A percentile compares a stretch with the other conserved stretches of the same genome.
Evolutionary conservation across 2,888 invertebrate species (phyloP).

Genomic region (Rhopalosiphum nymphaeae): DNA sequence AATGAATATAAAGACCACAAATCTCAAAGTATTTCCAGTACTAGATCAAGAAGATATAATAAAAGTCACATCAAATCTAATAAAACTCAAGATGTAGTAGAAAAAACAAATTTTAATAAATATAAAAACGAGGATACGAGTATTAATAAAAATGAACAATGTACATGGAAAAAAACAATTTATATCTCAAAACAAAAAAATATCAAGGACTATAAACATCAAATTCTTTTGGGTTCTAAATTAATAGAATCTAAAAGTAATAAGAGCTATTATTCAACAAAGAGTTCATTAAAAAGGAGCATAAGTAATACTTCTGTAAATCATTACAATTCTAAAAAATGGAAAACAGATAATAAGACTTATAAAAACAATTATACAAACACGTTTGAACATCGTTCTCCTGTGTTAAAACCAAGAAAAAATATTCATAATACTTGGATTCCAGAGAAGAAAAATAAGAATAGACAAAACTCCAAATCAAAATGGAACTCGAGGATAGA

Average conservation of each 20-base stretch:
- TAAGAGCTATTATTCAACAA: not conserved
- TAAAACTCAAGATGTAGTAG: not conserved
- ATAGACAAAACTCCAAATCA: conserved; percentile 70
- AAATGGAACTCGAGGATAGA: conserved; percentile 70
- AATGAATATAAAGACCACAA: not conserved
- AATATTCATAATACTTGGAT: conserved; percentile 68
- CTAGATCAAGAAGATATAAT: not conserved
- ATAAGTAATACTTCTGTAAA: not conserved
- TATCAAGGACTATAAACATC: not conserved
- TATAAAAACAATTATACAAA: not conserved
- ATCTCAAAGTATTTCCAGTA: not conserved
- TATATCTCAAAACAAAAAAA: conserved; percentile 30
- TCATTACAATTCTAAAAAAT: not conserved
- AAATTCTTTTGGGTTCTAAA: not conserved
- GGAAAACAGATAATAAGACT: not conserved
- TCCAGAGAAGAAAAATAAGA: conserved; percentile 71
- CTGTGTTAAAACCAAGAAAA: conserved; percentile 67
- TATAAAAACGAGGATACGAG: not conserved
- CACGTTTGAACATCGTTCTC: too few species aligned
- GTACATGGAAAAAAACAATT: not conserved
- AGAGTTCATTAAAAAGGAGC: not conserved
- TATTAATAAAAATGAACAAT: not conserved
- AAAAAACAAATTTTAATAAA: not conserved
- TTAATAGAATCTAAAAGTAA: not conserved
- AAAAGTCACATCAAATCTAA: not conserved